These are phyloP conservation scores for Peromyscus polionotus DNA, from an alignment of 2,113 vertebrate genomes.

Conservation along the genomic window DNA sequence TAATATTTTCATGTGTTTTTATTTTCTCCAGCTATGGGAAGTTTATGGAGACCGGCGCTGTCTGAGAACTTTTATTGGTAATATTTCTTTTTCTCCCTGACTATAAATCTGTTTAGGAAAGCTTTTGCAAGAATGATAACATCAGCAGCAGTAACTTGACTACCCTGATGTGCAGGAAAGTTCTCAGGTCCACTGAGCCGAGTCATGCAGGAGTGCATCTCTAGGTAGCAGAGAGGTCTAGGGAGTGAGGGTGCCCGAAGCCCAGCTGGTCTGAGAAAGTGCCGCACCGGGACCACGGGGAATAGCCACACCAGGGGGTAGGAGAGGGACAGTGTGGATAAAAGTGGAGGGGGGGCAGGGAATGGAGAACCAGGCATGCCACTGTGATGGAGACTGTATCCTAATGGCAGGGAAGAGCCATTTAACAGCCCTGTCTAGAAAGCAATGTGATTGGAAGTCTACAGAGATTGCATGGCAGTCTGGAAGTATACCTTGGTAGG, in stretches of 20 bases:
- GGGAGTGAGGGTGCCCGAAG: background rate
- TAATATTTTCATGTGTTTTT: background rate
- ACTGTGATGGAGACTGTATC: background rate
- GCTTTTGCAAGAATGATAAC: slow-evolving; percentile 33
- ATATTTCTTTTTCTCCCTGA: slow-evolving; percentile 74
- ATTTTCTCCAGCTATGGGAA: slow-evolving; percentile 93
- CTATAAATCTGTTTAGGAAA: slow-evolving; percentile 61
- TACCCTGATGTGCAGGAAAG: background rate
- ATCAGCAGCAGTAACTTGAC: background rate
- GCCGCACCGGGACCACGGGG: background rate
- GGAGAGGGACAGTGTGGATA: background rate
- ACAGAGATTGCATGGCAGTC: background rate
- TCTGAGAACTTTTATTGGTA: slow-evolving; percentile 97
- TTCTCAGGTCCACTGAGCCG: background rate
- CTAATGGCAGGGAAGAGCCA: background rate
- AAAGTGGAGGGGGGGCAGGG: background rate
- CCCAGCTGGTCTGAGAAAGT: background rate
- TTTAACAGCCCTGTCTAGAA: slow-evolving; percentile 17
- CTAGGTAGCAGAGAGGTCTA: background rate
- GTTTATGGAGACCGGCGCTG: slow-evolving; percentile 98
- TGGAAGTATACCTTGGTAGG: background rate
- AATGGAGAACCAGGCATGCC: background rate
- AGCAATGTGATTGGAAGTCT: background rate
- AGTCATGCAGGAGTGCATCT: background rate
- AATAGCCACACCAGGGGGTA: background rate